Evolutionary conservation across 2,888 invertebrate species (phyloP), one percentile per base, ranked within the genome.

Genomic region (Stegana nigrithorax): DNA sequence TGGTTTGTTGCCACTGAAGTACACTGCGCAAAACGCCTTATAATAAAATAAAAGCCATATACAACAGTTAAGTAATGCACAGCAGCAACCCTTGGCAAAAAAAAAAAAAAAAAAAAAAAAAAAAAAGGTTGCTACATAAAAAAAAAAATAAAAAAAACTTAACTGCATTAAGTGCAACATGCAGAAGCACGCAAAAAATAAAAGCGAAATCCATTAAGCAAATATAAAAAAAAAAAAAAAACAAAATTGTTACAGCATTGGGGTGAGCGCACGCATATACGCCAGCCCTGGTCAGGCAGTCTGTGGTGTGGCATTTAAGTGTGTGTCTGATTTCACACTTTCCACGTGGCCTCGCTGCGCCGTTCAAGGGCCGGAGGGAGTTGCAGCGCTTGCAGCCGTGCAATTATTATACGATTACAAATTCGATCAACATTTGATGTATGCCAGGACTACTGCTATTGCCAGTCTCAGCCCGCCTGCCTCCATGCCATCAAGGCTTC

Each of bases 301-400:
- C n/a, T 4, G n/a, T 36, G 36, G 36, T 2, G 36, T 36, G 36
- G 10, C n/a, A 10, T 36, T n/a, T 32, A 32, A 7, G 36, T 36
- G 47, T 10, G 47, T 47, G 47, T 47, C 47, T 47, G 25, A 47
- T 47, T 47, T 47, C 47, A 47, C 47, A 47, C 47, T 47, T 47
- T 25, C 25, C 47, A 47, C 47, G 47, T 47, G 47, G n/a, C 10
- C 23, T 17, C 14, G n/a, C n/a, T n/a, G n/a, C n/a, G n/a, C n/a
- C n/a, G n/a, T n/a, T n/a, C n/a, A n/a, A n/a, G 21, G 25, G 4
- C 12, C 42, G 42, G 42, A n/a, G 42, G n/a, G 42, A 42, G 42
- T 42, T n/a, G 1, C n/a, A 39, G 39, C 14, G 39, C 39, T n/a
- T 21, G 47, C 47, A 47, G 47, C 47, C 47, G 12, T 47, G 47